These are phyloP conservation scores for Catharus minimus DNA, from an alignment of 2,113 vertebrate species.

Conservation along the genomic window DNA sequence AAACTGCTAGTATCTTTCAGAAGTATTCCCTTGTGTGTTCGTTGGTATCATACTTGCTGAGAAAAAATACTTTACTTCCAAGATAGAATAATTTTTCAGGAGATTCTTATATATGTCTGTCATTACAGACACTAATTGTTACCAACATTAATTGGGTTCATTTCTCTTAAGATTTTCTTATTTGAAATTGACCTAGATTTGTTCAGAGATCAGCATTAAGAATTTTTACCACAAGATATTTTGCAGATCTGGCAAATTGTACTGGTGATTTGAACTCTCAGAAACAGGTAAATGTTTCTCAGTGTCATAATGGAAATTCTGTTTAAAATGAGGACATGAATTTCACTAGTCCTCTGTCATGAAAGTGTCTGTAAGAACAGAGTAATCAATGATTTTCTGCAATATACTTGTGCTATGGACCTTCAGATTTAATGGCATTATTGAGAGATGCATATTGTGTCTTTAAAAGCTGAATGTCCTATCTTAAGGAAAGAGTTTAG, in stretches of 20 bases:
- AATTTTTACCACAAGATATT: conserved; percentile 27
- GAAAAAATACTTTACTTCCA: neutral
- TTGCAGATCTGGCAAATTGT: conserved; percentile 10
- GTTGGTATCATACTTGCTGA: neutral
- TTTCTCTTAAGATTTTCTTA: conserved; percentile 55
- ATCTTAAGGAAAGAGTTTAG: neutral
- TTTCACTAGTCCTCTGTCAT: neutral
- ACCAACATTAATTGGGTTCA: conserved; percentile 37
- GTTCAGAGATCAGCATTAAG: neutral
- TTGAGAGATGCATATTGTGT: neutral
- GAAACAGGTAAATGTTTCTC: neutral
- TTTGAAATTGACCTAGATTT: conserved; percentile 54
- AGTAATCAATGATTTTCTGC: neutral
- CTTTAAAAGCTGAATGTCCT: neutral
- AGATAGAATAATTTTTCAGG: neutral
- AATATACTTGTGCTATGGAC: neutral
- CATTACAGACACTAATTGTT: conserved; percentile 38
- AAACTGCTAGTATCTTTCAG: neutral
- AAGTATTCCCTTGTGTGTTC: neutral
- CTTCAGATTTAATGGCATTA: neutral
- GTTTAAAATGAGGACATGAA: neutral
- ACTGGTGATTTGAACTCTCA: neutral
- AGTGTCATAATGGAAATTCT: neutral
- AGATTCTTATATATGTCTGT: neutral
- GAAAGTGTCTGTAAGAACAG: neutral